These are phyloP conservation scores for Papilio polytes DNA, from an alignment of 1,140 invertebrate species.

Conservation along the genomic window DNA sequence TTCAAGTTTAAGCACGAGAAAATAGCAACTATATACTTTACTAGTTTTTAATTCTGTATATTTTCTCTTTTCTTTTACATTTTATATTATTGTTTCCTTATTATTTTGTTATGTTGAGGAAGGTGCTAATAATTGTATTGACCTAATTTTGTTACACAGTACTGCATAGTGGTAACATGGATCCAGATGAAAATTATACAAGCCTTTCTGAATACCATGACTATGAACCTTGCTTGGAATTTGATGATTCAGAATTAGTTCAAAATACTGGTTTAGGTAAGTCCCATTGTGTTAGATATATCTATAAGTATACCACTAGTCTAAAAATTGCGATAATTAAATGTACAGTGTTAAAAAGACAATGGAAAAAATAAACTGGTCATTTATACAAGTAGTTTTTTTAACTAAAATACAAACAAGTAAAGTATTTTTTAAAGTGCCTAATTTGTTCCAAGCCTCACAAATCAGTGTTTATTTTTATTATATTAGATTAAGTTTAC, in stretches of 20 bases:
- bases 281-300: conserved; percentile 43
- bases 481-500: not conserved
- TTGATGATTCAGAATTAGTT: conserved; percentile 96
- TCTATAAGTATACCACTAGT: not conserved
- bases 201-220: conserved; percentile 96
- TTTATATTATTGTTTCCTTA: not conserved
- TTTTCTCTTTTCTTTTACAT: not conserved
- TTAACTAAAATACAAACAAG: too few species aligned
- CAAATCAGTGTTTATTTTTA: not conserved
- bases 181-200: conserved; percentile 91
- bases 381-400: too few species aligned
- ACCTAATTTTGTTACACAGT: conserved; percentile 54
- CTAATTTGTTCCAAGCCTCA: not conserved
- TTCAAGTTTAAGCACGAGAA: not conserved
- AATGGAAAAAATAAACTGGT: not conserved
- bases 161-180: conserved; percentile 64
- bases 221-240: conserved; percentile 97
- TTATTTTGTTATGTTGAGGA: not conserved
- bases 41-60: not conserved
- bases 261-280: conserved; percentile 80
- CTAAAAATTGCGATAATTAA: not conserved
- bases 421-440: too few species aligned
- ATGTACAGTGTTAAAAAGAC: not conserved
- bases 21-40: not conserved
- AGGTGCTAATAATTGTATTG: not conserved